These are phyloP conservation scores for Brachyhypopomus occidentalis DNA, from an alignment of 2,113 vertebrate species.

Conservation along the genomic window DNA sequence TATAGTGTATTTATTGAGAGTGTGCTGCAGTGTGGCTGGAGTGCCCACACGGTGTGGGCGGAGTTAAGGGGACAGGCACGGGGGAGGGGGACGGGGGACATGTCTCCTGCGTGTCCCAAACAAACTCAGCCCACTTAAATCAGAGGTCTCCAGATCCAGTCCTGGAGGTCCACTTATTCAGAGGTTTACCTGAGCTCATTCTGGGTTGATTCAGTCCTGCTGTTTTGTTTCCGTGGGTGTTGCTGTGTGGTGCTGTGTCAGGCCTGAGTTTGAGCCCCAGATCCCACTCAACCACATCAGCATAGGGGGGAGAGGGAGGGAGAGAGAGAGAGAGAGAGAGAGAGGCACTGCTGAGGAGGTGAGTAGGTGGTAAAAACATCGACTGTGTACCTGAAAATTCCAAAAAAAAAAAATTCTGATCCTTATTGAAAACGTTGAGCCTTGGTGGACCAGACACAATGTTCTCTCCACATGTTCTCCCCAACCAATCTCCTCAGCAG, in stretches of 20 bases:
- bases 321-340: no score
- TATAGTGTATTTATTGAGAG: constrained; percentile 82
- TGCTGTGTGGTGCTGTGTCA: neutral
- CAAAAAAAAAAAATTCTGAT: no score
- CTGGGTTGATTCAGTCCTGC: no score
- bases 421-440: no score
- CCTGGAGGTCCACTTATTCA: neutral
- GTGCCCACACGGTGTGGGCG: constrained; percentile 61
- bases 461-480: no score
- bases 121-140: constrained; percentile 21
- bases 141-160: neutral
- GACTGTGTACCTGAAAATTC: no score
- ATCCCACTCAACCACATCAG: no score
- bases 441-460: no score
- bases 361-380: no score
- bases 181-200: neutral
- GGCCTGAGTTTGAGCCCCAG: neutral
- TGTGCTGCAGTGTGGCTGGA: constrained; percentile 69
- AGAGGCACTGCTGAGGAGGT: no score
- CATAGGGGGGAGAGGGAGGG: no score
- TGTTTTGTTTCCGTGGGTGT: neutral
- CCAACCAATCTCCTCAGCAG: neutral
- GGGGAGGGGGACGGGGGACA: constrained; percentile 44
- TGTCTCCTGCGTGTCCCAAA: constrained; percentile 36
- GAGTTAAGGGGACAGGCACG: constrained; percentile 54